Conservation (phyloP, 1,140 invertebrate species). For the Nomia melanderi region DNA sequence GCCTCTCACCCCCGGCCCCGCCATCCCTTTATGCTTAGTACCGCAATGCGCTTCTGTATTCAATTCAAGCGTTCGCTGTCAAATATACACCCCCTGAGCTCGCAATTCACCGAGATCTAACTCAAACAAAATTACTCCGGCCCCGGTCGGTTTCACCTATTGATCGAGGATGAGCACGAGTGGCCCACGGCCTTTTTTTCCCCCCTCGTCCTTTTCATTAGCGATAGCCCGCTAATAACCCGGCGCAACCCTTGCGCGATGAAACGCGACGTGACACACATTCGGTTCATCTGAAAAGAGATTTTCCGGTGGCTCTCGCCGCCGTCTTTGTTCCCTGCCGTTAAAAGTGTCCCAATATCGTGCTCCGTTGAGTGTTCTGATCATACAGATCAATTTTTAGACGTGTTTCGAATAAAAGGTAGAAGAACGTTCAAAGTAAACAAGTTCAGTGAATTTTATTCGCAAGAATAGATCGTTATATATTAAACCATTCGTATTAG, state of each 20-base stretch:
- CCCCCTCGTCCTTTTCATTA: neutral
- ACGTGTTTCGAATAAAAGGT: too few relatives aligned
- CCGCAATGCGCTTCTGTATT: neutral
- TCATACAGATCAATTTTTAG: too few relatives aligned
- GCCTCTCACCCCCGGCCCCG: neutral
- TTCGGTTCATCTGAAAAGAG: too few relatives aligned
- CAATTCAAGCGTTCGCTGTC: constrained; percentile 1
- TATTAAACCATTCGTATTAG: too few relatives aligned
- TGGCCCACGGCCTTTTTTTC: neutral
- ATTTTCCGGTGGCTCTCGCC: too few relatives aligned
- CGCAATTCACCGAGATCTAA: neutral
- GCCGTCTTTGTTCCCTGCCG: too few relatives aligned
- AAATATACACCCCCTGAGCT: neutral
- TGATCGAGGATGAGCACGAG: neutral
- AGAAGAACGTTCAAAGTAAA: too few relatives aligned
- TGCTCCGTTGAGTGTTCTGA: too few relatives aligned
- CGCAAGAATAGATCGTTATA: too few relatives aligned
- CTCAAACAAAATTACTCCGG: neutral
- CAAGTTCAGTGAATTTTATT: too few relatives aligned
- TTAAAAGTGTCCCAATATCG: too few relatives aligned
- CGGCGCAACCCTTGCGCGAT: neutral
- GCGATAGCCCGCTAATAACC: neutral
- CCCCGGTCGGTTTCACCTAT: neutral
- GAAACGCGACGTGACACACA: neutral
- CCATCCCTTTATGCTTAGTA: constrained; percentile 2